phyloP scores from a whole-genome alignment of 2,113 vertebrate species.

The Notothenia coriiceps region DNA sequence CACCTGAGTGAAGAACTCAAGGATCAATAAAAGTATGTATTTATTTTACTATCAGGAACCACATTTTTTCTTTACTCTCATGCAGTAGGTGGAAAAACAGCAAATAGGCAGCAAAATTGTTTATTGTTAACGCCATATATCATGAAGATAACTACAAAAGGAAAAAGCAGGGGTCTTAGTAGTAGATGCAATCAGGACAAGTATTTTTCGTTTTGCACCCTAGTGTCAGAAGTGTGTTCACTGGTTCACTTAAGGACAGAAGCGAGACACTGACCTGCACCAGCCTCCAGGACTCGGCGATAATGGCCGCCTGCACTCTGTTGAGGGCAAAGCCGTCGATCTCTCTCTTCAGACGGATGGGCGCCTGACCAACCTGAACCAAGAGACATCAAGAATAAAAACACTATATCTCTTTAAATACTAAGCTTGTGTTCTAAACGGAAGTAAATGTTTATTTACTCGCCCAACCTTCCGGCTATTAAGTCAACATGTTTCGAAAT shows the following conservation, averaged over 20 bases:
- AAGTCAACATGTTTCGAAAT: not conserved
- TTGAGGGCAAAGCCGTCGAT: constrained; percentile 94
- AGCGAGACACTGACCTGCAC: constrained; percentile 85
- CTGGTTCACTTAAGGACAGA: not conserved
- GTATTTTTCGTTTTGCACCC: not conserved
- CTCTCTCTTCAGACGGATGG: constrained; percentile 90
- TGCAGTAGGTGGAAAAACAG: not conserved
- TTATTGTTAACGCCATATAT: not conserved
- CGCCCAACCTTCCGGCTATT: not conserved
- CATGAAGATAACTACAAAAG: not conserved
- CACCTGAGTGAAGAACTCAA: too few relatives aligned
- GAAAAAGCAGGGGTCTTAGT: not conserved
- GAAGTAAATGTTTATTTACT: too few relatives aligned
- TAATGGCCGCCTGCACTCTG: constrained; percentile 93
- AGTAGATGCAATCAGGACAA: not conserved
- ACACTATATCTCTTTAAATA: not conserved
- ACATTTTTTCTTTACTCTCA: not conserved
- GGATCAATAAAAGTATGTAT: too few relatives aligned
- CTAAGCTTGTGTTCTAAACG: not conserved
- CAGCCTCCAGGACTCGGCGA: constrained; percentile 96
- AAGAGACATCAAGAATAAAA: not conserved
- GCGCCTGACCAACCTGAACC: constrained; percentile 87
- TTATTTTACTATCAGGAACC: not conserved
- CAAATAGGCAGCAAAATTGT: too few relatives aligned
- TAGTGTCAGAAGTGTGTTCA: not conserved